These are phyloP conservation scores for Typhlichthys eigenmanni DNA, from an alignment of 2,797 vertebrate species.

Conservation along the genomic window DNA sequence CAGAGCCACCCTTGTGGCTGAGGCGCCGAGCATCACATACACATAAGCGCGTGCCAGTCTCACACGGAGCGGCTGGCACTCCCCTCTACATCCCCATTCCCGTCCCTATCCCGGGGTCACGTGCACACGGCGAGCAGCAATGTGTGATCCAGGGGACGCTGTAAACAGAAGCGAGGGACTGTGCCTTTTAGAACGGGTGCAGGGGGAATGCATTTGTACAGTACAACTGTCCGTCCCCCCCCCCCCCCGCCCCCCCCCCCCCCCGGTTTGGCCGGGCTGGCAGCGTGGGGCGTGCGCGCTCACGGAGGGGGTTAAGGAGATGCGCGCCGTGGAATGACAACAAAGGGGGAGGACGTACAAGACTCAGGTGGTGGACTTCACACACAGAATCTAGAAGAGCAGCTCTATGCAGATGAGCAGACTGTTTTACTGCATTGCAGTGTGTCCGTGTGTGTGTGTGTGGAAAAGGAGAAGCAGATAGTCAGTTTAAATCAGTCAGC, in stretches of 20 bases:
- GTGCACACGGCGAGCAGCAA: too few relatives aligned
- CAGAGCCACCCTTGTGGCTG: too few relatives aligned
- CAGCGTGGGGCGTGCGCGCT: neutral
- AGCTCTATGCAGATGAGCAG: slow-evolving; percentile 51
- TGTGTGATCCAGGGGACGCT: too few relatives aligned
- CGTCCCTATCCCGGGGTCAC: too few relatives aligned
- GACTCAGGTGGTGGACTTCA: slow-evolving; percentile 3
- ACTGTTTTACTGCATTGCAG: slow-evolving; percentile 69
- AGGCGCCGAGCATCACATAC: too few relatives aligned
- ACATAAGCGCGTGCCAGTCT: too few relatives aligned
- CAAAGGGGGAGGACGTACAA: slow-evolving; percentile 5
- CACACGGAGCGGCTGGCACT: too few relatives aligned
- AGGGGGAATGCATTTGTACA: neutral
- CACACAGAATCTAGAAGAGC: slow-evolving; percentile 28
- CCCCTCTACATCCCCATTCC: too few relatives aligned
- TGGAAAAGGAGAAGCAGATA: slow-evolving; percentile 30
- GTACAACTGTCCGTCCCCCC: neutral
- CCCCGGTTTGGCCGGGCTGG: neutral
- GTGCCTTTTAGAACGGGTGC: slow-evolving; percentile 12
- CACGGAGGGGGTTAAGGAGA: too few relatives aligned
- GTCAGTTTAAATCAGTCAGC: slow-evolving; percentile 48
- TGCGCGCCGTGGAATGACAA: neutral
- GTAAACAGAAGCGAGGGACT: too few relatives aligned
- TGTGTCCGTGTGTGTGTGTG: slow-evolving; percentile 39
- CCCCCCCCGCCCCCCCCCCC: too few relatives aligned